Evolutionary conservation across 2,888 invertebrate genomes (phyloP).

Genomic region (Diaphora mendica): DNA sequence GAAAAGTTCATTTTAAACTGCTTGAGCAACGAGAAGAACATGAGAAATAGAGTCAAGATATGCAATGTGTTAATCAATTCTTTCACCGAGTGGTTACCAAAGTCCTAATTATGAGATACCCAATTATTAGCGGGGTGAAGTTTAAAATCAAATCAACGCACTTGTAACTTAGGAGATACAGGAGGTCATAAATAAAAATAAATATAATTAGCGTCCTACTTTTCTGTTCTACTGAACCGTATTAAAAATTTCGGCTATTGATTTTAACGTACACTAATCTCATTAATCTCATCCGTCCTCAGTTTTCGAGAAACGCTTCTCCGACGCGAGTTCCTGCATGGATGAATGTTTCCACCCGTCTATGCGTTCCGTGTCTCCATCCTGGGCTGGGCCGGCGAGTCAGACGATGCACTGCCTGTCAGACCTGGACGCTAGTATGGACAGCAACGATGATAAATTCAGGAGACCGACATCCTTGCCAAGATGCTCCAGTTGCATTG

Average conservation of each 20-base stretch:
- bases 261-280: neutral
- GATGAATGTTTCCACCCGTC: conserved; percentile 81
- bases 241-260: neutral
- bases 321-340: conserved; percentile 78
- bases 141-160: too few species aligned
- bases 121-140: too few species aligned
- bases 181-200: too few species aligned
- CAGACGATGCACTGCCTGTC: conserved; percentile 83
- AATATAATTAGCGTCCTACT: too few species aligned
- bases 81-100: neutral
- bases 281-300: neutral
- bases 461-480: conserved; percentile 82
- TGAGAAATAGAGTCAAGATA: neutral
- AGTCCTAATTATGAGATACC: too few species aligned
- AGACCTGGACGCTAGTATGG: conserved; percentile 76
- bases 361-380: conserved; percentile 77
- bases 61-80: neutral
- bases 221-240: too few species aligned
- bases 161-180: too few species aligned
- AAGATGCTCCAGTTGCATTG: conserved; percentile 92
- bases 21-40: neutral
- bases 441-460: conserved; percentile 79
- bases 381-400: conserved; percentile 75
- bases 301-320: conserved; percentile 82
- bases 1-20: neutral